Base-by-base conservation (phyloP, 2,797 vertebrate species). In the Enteromius paludinosus region DNA sequence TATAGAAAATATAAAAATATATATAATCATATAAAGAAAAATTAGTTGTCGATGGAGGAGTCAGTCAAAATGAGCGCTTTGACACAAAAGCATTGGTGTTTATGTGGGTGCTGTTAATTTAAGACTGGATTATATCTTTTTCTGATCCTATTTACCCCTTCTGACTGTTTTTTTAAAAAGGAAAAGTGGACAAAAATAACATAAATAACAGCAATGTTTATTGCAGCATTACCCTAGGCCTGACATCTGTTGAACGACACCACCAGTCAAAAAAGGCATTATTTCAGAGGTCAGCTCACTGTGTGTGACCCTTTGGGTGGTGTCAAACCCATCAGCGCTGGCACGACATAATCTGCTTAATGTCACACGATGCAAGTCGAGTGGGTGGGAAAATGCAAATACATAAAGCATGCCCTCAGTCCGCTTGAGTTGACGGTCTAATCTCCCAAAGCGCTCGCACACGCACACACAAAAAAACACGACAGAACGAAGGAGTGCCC, bases 321-420 rank as follows among this genome's bases (percentile, higher is more conserved):
- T 90, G 82, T 81, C 83, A 91, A 91, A 92, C 87, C 90, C 84
- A n/a, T 65, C 61, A 86, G 41, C 20, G 68, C 59, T 52, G 84
- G 82, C 88, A 86, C 71, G 80, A 78, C 83, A 84, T 78, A 84
- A 86, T 73, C 88, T 88, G 87, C 74, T 89, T 88, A 87, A 59
- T 89, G 78, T 86, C 59, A 82, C 78, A 47, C 41, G 7, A 59
- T 28, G 77, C 41, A 66, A 64, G 38, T 30, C 20, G 23, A 83
- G 71, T 18, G 62, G 4, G 54, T 87, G 84, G 88, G 84, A 74
- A 90, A 78, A 90, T 64, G 87, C 87, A 91, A 38, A 75, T 52
- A 72, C 1, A 81, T 81, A 86, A 90, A 87, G 84, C 83, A 86
- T 84, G 47, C 78, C 49, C 69, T 70, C 87, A 75, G 75, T 70